Percentiles rank a stretch among this genome's conserved stretches.
Evolutionary conservation across 2,888 invertebrate species (phyloP).

Genomic region (Dicroscelio sp.): DNA sequence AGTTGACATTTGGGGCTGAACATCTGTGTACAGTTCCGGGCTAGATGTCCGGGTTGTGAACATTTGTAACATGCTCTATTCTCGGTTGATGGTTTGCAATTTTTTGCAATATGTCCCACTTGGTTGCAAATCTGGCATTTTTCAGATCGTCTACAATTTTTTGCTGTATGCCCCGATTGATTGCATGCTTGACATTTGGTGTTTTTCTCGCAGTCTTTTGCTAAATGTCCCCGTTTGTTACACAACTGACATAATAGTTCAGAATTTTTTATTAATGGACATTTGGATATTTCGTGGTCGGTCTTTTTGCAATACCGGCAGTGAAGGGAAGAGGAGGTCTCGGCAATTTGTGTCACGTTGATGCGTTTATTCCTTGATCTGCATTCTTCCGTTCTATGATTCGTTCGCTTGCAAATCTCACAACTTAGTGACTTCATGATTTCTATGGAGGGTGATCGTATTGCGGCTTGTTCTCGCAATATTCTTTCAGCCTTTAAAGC

Average conservation of each 20-base stretch:
- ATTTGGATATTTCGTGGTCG: background rate
- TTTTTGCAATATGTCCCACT: too few relatives aligned
- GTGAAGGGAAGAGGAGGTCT: too few relatives aligned
- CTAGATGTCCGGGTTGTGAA: background rate
- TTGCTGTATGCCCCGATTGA: too few relatives aligned
- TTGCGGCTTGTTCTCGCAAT: background rate
- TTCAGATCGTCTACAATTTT: too few relatives aligned
- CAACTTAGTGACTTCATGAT: background rate
- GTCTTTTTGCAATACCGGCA: background rate
- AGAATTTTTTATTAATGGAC: background rate
- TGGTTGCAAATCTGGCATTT: too few relatives aligned
- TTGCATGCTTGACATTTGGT: too few relatives aligned
- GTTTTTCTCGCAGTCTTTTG: too few relatives aligned
- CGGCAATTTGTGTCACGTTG: background rate
- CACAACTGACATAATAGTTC: background rate
- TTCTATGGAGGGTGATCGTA: background rate
- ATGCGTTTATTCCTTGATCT: background rate
- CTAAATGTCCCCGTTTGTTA: too few relatives aligned
- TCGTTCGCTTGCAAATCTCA: background rate
- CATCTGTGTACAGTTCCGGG: background rate
- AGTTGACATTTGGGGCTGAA: background rate
- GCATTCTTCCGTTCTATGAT: background rate
- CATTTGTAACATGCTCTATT: background rate
- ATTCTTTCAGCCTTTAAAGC: background rate
- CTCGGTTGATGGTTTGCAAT: background rate